Evolutionary conservation across 2,113 vertebrate genomes (phyloP).

Genomic region (mouse (Mus musculus)): DNA sequence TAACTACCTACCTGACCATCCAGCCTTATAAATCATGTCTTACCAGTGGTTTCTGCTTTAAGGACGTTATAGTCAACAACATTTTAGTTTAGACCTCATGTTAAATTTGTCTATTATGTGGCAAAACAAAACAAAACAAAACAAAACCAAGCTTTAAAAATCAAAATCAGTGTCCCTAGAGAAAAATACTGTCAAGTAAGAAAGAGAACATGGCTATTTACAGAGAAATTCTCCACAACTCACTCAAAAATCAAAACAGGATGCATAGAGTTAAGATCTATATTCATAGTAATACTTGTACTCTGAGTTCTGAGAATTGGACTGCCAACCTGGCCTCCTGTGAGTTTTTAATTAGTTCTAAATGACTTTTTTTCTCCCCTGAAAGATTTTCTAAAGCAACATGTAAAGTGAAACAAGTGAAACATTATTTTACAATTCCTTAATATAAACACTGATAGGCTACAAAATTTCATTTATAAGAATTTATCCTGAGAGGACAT

Average conservation of each 20-base stretch:
- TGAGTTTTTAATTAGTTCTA: conserved; percentile 17
- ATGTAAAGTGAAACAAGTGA: not conserved
- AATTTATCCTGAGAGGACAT: not conserved
- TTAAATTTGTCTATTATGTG: not conserved
- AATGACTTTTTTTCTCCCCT: not conserved
- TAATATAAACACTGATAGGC: not conserved
- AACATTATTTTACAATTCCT: not conserved
- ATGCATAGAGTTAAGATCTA: not conserved
- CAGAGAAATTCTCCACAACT: not conserved
- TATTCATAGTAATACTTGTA: not conserved
- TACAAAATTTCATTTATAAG: not conserved
- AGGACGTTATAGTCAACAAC: not conserved
- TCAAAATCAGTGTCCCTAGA: not conserved
- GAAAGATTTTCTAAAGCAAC: not conserved
- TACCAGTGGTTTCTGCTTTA: not conserved
- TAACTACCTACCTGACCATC: not conserved
- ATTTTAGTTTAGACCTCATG: not conserved
- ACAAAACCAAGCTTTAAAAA: not conserved
- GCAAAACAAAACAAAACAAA: not conserved
- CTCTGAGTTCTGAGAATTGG: not conserved
- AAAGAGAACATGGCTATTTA: not conserved
- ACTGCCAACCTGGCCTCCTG: not conserved
- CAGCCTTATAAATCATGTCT: not conserved
- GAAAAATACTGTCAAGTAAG: not conserved
- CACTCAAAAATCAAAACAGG: not conserved